A percentile compares a stretch with the other conserved stretches of the same genome.
These are phyloP conservation scores for Naso thynnoides DNA, from an alignment of 2,797 vertebrate genomes.

Conservation along the genomic window DNA sequence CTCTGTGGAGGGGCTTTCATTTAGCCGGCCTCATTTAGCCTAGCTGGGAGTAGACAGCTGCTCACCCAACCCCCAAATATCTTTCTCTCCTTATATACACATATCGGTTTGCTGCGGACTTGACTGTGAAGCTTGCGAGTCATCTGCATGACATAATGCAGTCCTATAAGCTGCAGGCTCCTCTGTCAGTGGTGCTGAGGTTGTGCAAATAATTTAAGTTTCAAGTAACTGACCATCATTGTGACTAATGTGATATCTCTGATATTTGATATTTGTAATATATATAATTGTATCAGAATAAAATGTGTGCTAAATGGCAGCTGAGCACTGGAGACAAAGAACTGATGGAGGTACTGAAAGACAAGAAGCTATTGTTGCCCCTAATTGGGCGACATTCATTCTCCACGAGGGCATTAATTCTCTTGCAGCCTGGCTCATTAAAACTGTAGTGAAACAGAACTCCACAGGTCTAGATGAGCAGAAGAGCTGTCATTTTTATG, in stretches of 20 bases:
- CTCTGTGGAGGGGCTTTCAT: slow-evolving; percentile 47
- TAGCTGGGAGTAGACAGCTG: slow-evolving; percentile 56
- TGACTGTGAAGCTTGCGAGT: slow-evolving; percentile 1
- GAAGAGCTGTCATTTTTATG: slow-evolving; percentile 15
- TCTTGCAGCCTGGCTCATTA: slow-evolving; percentile 34
- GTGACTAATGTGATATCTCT: no score
- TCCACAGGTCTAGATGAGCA: not conserved
- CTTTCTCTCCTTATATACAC: not conserved
- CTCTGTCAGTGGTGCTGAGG: not conserved
- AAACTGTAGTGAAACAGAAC: slow-evolving; percentile 9
- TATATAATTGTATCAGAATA: no score
- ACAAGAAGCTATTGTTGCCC: slow-evolving; percentile 11
- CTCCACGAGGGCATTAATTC: slow-evolving; percentile 22
- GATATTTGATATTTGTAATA: no score
- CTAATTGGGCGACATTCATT: slow-evolving; percentile 5
- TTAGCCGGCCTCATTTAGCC: slow-evolving; percentile 65
- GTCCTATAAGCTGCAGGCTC: not conserved
- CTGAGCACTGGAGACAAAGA: slow-evolving; percentile 1
- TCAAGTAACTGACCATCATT: not conserved
- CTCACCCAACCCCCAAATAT: slow-evolving; percentile 35
- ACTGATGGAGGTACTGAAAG: slow-evolving; percentile 12
- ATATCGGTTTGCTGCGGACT: slow-evolving; percentile 17
- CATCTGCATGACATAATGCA: slow-evolving; percentile 18
- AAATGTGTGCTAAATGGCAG: slow-evolving; percentile 6
- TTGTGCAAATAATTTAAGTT: not conserved